Base-by-base conservation (phyloP, 2,888 invertebrate genomes). In the Campopleginae sp. region DNA sequence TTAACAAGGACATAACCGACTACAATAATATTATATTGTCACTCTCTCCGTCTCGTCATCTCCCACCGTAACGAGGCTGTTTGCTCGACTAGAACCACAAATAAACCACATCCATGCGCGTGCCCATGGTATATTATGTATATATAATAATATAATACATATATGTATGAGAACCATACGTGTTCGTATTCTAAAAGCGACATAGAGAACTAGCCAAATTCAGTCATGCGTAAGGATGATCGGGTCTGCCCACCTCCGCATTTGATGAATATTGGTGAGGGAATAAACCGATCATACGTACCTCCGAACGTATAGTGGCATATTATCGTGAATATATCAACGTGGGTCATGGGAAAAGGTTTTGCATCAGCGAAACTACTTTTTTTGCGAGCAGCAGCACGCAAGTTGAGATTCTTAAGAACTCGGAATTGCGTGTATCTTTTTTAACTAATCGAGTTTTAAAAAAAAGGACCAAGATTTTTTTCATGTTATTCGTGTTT, bases 1-100 rank as follows among this genome's bases (percentile, higher is more conserved):
- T 72, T 19, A 72, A 19, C 54, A 54, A 42, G 54, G 54, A 54
- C 17, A 58, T 72, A 54, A n/a, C 46, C 54, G 42, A 72, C 23
- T 54, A 31, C 38, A 14, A 72, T 42, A 58, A 23, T 72, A 58
- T 17, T 51, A 19, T 51, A 51, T 51, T 48, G 14, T 68, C 68
- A 68, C 68, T 31, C 17, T 68, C 46, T 66, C 31, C 38, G 46
- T n/a, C 48, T 42, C 48, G 17, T 51, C 48, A 65, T 65, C 33
- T 33, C 33, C 65, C 7, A 48, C n/a, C 51, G 33, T 66, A 66
- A 65, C 51, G 65, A 76, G 76, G 17, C 31, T 42, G 33, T 48
- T 61, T 76, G n/a, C 58, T 46, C 44, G 63, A n/a, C 19, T 31
- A 66, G 19, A 66, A 66, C 38, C 66, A 58, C 58, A 58, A 5